Percentiles rank a stretch among this genome's conserved stretches.
phyloP scores from a whole-genome alignment of 2,113 vertebrate genomes.

The Oriolus oriolus region DNA sequence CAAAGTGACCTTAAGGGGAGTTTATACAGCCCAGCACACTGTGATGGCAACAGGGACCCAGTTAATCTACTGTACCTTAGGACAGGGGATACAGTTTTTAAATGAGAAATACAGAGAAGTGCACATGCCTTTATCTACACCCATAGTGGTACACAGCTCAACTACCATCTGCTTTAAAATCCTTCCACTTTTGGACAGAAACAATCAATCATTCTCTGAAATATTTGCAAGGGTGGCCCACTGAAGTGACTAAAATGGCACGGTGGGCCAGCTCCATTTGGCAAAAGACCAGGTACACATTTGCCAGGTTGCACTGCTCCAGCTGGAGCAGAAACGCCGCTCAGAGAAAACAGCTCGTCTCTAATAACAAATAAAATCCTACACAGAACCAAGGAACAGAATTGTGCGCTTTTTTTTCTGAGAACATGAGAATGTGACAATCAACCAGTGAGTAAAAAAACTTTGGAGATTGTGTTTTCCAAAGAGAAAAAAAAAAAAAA shows the following conservation, averaged over 20 bases:
- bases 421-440: constrained; percentile 32
- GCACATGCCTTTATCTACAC: constrained; percentile 36
- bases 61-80: constrained; percentile 16
- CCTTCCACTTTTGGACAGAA: neutral
- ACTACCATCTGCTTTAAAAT: neutral
- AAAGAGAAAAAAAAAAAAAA: neutral
- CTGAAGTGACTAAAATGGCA: constrained; percentile 31
- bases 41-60: neutral
- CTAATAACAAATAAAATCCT: neutral
- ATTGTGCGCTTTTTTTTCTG: constrained; percentile 39
- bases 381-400: neutral
- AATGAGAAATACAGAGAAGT: constrained; percentile 39
- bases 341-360: neutral
- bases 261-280: constrained; percentile 9
- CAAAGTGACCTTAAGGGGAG: neutral
- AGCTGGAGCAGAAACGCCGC: neutral
- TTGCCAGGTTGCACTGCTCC: neutral
- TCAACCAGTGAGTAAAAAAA: neutral
- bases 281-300: constrained; percentile 6
- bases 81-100: constrained; percentile 10
- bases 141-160: neutral
- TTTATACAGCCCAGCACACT: neutral
- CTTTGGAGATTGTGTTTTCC: neutral
- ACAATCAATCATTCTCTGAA: neutral
- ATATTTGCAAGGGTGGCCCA: neutral